Base-by-base conservation (phyloP, 2,113 vertebrate species). In the Poeciliopsis turrubarensis region DNA sequence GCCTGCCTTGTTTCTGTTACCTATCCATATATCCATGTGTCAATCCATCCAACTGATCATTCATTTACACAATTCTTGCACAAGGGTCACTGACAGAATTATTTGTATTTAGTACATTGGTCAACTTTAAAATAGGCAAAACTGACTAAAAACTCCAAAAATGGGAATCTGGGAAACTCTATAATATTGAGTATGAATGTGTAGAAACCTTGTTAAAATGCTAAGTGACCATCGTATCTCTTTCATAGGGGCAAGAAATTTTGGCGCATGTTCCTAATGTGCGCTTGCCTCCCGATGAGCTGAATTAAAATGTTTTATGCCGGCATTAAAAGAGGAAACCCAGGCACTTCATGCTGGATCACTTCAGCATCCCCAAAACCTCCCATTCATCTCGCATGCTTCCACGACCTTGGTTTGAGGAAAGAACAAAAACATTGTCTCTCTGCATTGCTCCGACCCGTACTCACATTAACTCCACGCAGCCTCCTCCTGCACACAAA, bases 391-490 rank as follows among this genome's bases (percentile, higher is more conserved):
- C 72, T 71, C 47, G 75, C 39, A 63, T 26, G 63, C 79, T 82
- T 51, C 61, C 77, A 77, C 76, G 85, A 84, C 85, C 89, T 90
- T 91, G 87, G 73, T 69, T 84, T 77, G 27, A 78, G 78, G 75
- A 65, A 30, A 73, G 65, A 77, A 47, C 72, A 75, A 84, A 74
- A 80, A 85, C 75, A 80, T 47, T 12, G 41, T 51, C 61, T 77
- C 79, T 62, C 86, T 77, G 86, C 86, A 88, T 78, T 83, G 77
- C 71, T 75, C 72, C 68, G 69, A 66, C 57, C 54, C 27, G 0
- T 41, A 69, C 75, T 82, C 39, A 68, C 64, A 34, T 68, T 75
- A 76, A 74, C 72, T 81, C 65, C 71, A 68, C 27, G 61, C 17
- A 44, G 60, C 17, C 51, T 54, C 17, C 61, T 13, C 70, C 44